A percentile compares a stretch with the other conserved stretches of the same genome.
phyloP scores from a whole-genome alignment of 1,140 invertebrate species.

The Drosophila ananassae region DNA sequence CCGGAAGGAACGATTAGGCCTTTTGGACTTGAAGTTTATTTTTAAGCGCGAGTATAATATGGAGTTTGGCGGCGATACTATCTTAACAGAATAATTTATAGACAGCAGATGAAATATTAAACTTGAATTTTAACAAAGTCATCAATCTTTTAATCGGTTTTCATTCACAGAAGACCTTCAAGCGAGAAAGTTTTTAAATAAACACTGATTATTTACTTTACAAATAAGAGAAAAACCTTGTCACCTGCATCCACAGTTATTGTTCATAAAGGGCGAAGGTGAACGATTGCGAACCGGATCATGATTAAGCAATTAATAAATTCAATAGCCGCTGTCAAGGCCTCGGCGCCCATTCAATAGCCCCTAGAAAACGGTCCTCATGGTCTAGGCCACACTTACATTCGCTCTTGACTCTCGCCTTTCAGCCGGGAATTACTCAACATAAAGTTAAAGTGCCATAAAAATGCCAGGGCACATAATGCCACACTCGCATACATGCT shows the following conservation, averaged over 20 bases:
- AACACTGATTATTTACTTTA: neutral
- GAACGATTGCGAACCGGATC: conserved; percentile 23
- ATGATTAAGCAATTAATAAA: conserved; percentile 54
- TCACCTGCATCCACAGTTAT: neutral
- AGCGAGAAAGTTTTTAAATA: neutral
- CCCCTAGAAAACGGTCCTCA: conserved; percentile 35
- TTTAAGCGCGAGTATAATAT: conserved; percentile 62
- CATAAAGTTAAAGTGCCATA: conserved; percentile 76
- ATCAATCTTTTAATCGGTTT: neutral
- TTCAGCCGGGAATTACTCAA: conserved; percentile 63
- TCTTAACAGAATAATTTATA: neutral
- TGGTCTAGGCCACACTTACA: conserved; percentile 37
- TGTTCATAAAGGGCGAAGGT: neutral
- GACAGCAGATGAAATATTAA: neutral
- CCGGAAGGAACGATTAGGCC: conserved; percentile 9
- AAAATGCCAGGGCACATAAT: conserved; percentile 67
- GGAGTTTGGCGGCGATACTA: neutral
- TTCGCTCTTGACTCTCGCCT: conserved; percentile 38
- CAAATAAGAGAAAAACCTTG: neutral
- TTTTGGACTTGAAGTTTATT: conserved; percentile 44
- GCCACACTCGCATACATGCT: conserved; percentile 34
- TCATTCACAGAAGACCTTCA: neutral
- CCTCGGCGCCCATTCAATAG: conserved; percentile 17
- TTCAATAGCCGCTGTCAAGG: conserved; percentile 29
- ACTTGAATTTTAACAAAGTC: neutral